A percentile compares a stretch with the other conserved stretches of the same genome.
phyloP scores from a whole-genome alignment of 2,797 vertebrate species.

The Prunella strophiata region DNA sequence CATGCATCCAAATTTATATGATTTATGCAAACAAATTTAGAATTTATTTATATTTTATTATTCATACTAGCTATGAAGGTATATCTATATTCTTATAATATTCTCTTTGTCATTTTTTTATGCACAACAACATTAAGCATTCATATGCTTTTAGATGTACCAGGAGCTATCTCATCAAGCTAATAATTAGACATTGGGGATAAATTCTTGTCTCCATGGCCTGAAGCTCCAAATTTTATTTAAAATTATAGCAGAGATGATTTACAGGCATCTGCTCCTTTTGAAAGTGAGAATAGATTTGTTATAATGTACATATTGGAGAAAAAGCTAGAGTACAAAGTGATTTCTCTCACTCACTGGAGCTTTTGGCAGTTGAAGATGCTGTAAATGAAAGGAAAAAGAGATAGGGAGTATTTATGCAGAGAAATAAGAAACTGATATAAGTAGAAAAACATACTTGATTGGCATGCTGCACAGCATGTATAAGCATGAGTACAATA shows the following conservation, averaged over 20 bases:
- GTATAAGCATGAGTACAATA: neutral
- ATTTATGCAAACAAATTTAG: neutral
- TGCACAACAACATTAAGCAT: neutral
- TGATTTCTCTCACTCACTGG: neutral
- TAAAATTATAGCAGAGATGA: neutral
- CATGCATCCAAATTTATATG: neutral
- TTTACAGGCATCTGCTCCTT: neutral
- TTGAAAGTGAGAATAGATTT: neutral
- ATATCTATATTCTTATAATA: neutral
- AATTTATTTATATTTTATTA: neutral
- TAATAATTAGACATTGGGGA: slow-evolving; percentile 24
- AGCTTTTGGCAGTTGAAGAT: neutral
- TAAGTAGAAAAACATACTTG: neutral
- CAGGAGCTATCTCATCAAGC: slow-evolving; percentile 18
- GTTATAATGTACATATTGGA: neutral
- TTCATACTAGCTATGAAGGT: neutral
- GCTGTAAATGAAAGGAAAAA: neutral
- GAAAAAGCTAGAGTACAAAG: neutral
- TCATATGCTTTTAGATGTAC: neutral
- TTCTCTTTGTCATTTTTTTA: neutral
- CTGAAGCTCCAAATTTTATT: neutral
- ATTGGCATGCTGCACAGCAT: neutral
- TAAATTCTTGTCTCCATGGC: neutral
- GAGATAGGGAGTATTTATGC: neutral
- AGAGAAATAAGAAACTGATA: neutral